Base-by-base conservation (phyloP, 2,888 invertebrate species). In the Lymantria dispar region DNA sequence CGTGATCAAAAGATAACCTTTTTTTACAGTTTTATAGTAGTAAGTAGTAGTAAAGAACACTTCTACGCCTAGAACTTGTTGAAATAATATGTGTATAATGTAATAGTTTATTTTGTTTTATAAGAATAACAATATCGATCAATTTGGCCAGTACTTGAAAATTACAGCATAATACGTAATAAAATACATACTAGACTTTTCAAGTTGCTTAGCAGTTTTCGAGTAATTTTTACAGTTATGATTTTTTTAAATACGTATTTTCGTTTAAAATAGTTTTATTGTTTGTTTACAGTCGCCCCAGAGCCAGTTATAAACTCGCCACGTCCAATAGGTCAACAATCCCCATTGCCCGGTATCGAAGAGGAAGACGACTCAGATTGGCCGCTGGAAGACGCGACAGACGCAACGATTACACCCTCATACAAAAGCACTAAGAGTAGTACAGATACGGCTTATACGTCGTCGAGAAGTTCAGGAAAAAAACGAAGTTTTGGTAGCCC, bases 311-410 rank as follows among this genome's bases (percentile, higher is more conserved):
- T 90, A 81, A 91, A 83, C 83, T 88, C 92, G 67, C 87, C 93
- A 72, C 83, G 94, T 77, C 90, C 93, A 71, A 81, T 92, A 81
- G 87, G 94, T 76, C 93, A 95, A 88, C 94, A 95, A 65, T 94
- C 95, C 47, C 94, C 95, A 54, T 90, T 96, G 62, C 96, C 96
- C 67, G 96, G 96, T 71, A 96, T 96, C 62, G 95, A 95, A 78
- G 96, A 96, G 79, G 96, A 96, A 82, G 96, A 96, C 85, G 95
- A 95, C 78, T 93, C 94, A 52, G 93, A 93, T 74, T 90, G 89
- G 84, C 92, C 92, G 40, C 80, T 92, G 54, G 90, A 91, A 65
- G 88, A 92, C 83, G 85, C 91, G 38, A 89, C 91, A 9, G 92
- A 92, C 71, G 85, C 87, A 22, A 89, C 91, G 3, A 77, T 89